Evolutionary conservation across 2,888 invertebrate species (phyloP).

Genomic region (Lymantria monacha): DNA sequence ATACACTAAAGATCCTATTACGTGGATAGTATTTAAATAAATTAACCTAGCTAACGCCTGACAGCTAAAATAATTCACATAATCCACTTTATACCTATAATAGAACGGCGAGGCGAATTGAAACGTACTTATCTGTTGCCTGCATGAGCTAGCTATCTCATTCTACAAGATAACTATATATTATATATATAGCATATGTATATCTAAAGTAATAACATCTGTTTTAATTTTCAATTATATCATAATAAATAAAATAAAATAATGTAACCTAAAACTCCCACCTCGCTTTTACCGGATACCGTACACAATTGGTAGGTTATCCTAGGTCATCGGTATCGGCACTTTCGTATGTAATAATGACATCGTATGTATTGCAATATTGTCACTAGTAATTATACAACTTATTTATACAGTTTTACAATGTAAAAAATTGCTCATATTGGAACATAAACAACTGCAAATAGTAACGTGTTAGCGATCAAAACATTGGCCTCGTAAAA

Average conservation of each 20-base stretch:
- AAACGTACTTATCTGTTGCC: constrained; percentile 41
- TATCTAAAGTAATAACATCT: constrained; percentile 27
- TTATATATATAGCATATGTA: constrained; percentile 27
- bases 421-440: constrained; percentile 40
- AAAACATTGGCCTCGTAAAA: constrained; percentile 67
- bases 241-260: constrained; percentile 34
- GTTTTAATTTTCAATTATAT: constrained; percentile 39
- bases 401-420: constrained; percentile 36
- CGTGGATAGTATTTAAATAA: constrained; percentile 38
- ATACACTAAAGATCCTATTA: constrained; percentile 44
- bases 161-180: constrained; percentile 23
- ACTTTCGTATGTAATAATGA: constrained; percentile 58
- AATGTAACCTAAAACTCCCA: constrained; percentile 64
- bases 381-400: constrained; percentile 49
- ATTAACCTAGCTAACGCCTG: constrained; percentile 29
- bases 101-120: constrained; percentile 42
- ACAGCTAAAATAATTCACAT: constrained; percentile 40
- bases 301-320: constrained; percentile 59
- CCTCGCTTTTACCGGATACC: constrained; percentile 54
- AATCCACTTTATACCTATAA: constrained; percentile 18
- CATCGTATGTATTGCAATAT: constrained; percentile 51
- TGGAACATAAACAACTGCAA: constrained; percentile 45
- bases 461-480: constrained; percentile 44
- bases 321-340: constrained; percentile 70
- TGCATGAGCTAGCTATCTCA: constrained; percentile 38